phyloP scores from a whole-genome alignment of 2,888 invertebrate species.

The Synanthedon andrenaeformis region DNA sequence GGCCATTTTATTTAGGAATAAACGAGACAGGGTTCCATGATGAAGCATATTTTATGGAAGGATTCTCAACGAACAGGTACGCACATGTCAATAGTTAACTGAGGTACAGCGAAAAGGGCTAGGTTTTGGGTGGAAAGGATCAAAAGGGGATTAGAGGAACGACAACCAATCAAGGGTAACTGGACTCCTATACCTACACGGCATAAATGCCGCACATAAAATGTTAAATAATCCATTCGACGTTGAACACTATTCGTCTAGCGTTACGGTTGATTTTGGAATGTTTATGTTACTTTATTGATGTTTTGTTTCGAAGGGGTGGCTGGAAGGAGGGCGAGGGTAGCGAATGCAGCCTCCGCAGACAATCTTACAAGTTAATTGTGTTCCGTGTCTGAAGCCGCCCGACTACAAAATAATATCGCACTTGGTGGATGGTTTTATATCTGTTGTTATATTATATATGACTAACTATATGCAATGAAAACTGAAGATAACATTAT shows the following conservation, averaged over 20 bases:
- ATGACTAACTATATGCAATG: too few relatives aligned
- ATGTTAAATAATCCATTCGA: conserved; percentile 31
- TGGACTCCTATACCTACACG: conserved; percentile 70
- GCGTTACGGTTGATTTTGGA: conserved; percentile 23
- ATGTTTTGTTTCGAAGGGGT: conserved; percentile 69
- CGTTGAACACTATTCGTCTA: conserved; percentile 18
- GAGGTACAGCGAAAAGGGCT: conserved; percentile 62
- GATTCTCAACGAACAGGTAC: conserved; percentile 37
- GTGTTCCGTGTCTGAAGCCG: conserved; percentile 66
- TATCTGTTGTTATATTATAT: too few relatives aligned
- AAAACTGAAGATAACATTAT: too few relatives aligned
- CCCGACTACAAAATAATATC: conserved; percentile 66
- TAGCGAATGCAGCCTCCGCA: conserved; percentile 64
- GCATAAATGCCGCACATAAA: conserved; percentile 70
- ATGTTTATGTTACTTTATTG: conserved; percentile 48
- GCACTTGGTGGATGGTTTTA: conserved; percentile 23
- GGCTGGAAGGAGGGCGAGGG: conserved; percentile 60
- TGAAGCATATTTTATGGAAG: neutral
- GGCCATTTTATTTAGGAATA: neutral
- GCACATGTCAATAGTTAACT: conserved; percentile 67
- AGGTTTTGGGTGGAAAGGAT: conserved; percentile 74
- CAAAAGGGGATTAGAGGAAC: conserved; percentile 78
- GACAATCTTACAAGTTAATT: conserved; percentile 72
- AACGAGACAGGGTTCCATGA: neutral
- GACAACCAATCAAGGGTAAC: conserved; percentile 78